Percentiles rank a stretch among this genome's conserved stretches.
These are phyloP conservation scores for Crocodylus rhombifer DNA, from an alignment of 2,797 vertebrate genomes.

Conservation along the genomic window DNA sequence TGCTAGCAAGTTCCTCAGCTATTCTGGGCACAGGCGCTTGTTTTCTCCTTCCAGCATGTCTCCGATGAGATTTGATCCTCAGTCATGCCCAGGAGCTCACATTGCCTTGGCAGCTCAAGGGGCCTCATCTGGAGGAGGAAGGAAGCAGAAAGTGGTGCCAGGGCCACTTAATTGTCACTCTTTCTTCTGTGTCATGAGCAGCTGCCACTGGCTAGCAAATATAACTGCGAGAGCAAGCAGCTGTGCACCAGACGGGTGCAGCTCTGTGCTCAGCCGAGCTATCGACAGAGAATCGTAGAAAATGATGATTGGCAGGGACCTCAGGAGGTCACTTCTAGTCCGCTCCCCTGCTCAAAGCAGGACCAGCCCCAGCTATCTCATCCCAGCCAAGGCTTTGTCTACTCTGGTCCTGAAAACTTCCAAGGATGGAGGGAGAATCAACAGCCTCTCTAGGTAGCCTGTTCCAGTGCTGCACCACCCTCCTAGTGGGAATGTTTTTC, in stretches of 20 bases:
- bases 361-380: too few species aligned
- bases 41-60: not conserved
- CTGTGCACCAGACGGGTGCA: rapidly evolving
- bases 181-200: rapidly evolving
- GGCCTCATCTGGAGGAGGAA: not conserved
- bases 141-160: not conserved
- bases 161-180: not conserved
- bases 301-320: too few species aligned
- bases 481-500: too few species aligned
- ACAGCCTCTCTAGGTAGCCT: too few species aligned
- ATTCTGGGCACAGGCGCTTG: not conserved
- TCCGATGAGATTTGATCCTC: too few species aligned
- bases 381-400: too few species aligned
- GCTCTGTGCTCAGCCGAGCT: not conserved
- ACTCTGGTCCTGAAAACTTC: too few species aligned
- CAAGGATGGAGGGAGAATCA: too few species aligned
- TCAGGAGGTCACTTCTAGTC: too few species aligned
- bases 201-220: not conserved
- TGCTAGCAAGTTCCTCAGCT: not conserved
- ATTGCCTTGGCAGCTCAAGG: not conserved
- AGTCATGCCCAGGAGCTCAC: too few species aligned
- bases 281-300: not conserved
- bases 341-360: too few species aligned
- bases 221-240: not conserved
- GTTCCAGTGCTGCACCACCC: too few species aligned